phyloP scores from a whole-genome alignment of 2,797 vertebrate genomes.

The Chiropotes sagulatus region DNA sequence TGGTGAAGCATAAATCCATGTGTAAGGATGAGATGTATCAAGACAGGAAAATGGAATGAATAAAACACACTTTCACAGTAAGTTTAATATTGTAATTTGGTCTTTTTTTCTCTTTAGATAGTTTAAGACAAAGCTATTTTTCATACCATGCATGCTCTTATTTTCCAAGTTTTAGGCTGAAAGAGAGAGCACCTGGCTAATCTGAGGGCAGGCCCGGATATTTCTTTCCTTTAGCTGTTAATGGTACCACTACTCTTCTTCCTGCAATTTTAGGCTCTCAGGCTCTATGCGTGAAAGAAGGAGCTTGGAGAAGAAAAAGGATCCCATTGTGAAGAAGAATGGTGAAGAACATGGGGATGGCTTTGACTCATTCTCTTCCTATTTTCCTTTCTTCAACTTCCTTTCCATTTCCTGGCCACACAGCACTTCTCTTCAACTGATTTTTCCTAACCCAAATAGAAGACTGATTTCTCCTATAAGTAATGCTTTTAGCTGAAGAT shows the following conservation, averaged over 20 bases:
- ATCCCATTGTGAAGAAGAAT: not conserved
- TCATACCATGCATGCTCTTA: not conserved
- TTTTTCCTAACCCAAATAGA: conserved; percentile 43
- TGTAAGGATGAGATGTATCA: not conserved
- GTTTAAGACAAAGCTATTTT: conserved; percentile 60
- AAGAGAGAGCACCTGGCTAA: conserved; percentile 24
- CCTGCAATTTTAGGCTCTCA: conserved; percentile 60
- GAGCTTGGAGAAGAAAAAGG: conserved; percentile 44
- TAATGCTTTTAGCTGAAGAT: conserved; percentile 65
- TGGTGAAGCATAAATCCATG: not conserved
- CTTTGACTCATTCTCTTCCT: not conserved
- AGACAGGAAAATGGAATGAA: not conserved
- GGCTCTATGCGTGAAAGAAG: not conserved
- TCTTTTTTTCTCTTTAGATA: not conserved
- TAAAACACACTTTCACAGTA: not conserved
- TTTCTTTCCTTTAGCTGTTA: conserved; percentile 25
- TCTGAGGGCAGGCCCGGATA: not conserved
- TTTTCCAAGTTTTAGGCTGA: conserved; percentile 60
- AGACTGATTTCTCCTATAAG: conserved; percentile 35
- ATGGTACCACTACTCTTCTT: not conserved
- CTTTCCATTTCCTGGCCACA: conserved; percentile 47
- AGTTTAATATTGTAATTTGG: not conserved
- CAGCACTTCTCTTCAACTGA: conserved; percentile 54
- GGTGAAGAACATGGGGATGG: not conserved
- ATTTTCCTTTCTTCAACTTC: conserved; percentile 56